Evolutionary conservation across 2,888 invertebrate genomes (phyloP).

Genomic region (Spisula solida): DNA sequence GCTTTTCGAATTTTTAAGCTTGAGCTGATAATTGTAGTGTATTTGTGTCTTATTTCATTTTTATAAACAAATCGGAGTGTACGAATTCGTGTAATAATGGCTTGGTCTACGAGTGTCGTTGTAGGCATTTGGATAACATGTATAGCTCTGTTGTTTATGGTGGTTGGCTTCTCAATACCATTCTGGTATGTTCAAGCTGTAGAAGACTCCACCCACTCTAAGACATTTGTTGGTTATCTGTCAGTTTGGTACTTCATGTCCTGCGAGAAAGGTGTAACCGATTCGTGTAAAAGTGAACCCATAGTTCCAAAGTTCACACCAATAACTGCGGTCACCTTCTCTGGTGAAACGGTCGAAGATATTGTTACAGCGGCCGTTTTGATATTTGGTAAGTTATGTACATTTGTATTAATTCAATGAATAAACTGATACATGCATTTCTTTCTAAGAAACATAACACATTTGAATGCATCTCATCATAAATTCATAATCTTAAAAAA

Average conservation of each 20-base stretch:
- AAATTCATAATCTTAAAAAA: too few species aligned
- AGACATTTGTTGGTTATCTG: conserved; percentile 52
- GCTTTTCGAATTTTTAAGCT: not conserved
- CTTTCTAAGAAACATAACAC: too few species aligned
- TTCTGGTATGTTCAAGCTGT: conserved; percentile 53
- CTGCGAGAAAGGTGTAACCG: conserved; percentile 59
- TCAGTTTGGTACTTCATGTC: conserved; percentile 66
- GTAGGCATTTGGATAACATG: conserved; percentile 59
- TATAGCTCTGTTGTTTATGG: conserved; percentile 51
- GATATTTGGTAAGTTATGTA: conserved; percentile 44
- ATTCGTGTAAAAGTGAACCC: conserved; percentile 60
- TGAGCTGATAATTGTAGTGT: not conserved
- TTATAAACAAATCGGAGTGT: too few species aligned
- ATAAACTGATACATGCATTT: not conserved
- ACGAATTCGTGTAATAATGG: conserved; percentile 45
- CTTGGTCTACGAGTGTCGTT: conserved; percentile 56
- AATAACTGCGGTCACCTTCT: not conserved
- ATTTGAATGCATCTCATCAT: too few species aligned
- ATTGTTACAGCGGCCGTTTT: not conserved
- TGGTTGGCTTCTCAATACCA: conserved; percentile 66
- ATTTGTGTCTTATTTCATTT: not conserved
- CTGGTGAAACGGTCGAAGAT: conserved; percentile 25
- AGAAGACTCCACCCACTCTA: not conserved
- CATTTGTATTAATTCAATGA: not conserved
- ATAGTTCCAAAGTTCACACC: conserved; percentile 57